Evolutionary conservation across 2,113 vertebrate species (phyloP), one percentile per base, ranked within the genome.

Genomic region (Alectura lathami): DNA sequence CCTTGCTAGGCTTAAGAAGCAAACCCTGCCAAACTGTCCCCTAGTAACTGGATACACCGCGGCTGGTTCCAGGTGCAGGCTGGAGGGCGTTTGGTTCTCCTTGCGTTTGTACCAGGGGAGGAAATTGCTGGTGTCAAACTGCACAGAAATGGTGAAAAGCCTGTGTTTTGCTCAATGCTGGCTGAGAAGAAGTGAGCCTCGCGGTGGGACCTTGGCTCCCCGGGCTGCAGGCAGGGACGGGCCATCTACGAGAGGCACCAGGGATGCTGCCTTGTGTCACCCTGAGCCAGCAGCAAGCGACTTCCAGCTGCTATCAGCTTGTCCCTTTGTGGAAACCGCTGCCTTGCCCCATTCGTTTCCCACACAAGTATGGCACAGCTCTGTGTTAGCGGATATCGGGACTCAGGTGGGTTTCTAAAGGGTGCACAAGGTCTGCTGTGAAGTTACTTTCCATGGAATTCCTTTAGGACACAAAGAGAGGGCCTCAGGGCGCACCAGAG

Each of bases 351-450:
- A 5, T 54, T 53, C 24, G 16, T 47, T 83, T 56, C 80, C 34
- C 34, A 22, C 34, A 11, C 47, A 17, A 30, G 45, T n/a, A 5
- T 6, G 8, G 1, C 4, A 17, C 38, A 36, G 50, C 51, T 51
- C 32, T 73, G 51, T 50, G 29, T 66, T 32, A 24, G 7, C 2
- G 0, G 5, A 3, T 42, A 3, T 17, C 45, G 8, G 9, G 50
- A 27, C 45, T 72, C 43, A 16, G 42, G 6, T 36, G 57, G 32
- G 10, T 72, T 48, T 45, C 50, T 23, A 20, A 64, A n/a, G 34
- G 47, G 34, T 17, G 2, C 13, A 23, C 13, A 47, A 47, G 34
- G 20, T 4, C 0, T 21, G 4, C 2, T 20, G 32, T 20, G 50
- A 48, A 27, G 54, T 26, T 54, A 23, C 17, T 36, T 56, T 36